Evolutionary conservation across 2,113 vertebrate genomes (phyloP).

Genomic region (Ammodytes dubius): DNA sequence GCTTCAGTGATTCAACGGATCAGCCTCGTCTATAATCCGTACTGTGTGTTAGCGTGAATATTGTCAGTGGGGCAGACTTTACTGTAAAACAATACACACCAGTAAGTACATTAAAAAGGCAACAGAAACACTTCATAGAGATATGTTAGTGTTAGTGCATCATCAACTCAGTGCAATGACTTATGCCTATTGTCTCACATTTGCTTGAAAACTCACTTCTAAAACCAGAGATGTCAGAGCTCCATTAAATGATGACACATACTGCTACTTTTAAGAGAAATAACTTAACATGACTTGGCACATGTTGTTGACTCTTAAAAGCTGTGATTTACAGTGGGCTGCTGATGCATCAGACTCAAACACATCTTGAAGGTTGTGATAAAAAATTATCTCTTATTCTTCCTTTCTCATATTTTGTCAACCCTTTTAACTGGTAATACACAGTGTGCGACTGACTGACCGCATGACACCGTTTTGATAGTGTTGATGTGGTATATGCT

Average conservation of each 20-base stretch:
- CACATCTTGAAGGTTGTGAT: no score
- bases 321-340: no score
- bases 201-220: constrained; percentile 3
- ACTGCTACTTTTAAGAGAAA: no score
- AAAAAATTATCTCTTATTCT: no score
- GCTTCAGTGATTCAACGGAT: neutral
- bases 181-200: neutral
- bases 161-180: neutral
- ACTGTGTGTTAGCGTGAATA: neutral
- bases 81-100: neutral
- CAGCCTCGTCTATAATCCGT: neutral
- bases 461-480: no score
- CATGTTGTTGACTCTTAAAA: no score
- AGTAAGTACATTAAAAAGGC: neutral
- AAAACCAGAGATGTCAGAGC: neutral
- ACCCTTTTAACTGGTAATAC: neutral
- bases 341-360: no score
- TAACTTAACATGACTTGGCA: no score
- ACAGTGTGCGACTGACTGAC: no score
- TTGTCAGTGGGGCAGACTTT: neutral
- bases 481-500: no score
- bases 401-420: no score
- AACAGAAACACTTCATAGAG: neutral
- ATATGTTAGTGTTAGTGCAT: neutral
- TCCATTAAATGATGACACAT: no score